phyloP scores from a whole-genome alignment of 2,888 invertebrate genomes.

The Hesperia comma region DNA sequence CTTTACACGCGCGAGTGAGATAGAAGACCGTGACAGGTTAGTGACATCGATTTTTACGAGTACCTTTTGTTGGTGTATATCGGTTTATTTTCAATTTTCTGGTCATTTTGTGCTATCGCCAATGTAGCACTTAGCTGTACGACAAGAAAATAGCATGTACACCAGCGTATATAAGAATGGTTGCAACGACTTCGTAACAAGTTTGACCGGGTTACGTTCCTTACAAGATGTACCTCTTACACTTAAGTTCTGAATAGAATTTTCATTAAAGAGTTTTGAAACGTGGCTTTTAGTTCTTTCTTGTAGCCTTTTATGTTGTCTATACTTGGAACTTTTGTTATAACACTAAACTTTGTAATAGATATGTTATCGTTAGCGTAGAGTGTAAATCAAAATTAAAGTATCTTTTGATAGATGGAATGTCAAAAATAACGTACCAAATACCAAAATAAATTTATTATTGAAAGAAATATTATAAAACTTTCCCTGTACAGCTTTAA shows the following conservation, averaged over 20 bases:
- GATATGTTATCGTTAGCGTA: too few relatives aligned
- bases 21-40: slow-evolving; percentile 31
- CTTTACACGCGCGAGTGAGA: slow-evolving; percentile 27
- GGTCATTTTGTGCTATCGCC: slow-evolving; percentile 8
- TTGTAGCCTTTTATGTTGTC: background rate
- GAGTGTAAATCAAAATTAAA: too few relatives aligned
- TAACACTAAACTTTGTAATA: too few relatives aligned
- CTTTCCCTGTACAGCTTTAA: too few relatives aligned
- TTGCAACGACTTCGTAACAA: slow-evolving; percentile 18
- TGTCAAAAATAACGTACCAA: too few relatives aligned
- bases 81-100: slow-evolving; percentile 31
- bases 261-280: slow-evolving; percentile 6
- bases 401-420: too few relatives aligned
- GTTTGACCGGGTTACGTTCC: slow-evolving; percentile 15
- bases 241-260: slow-evolving; percentile 1
- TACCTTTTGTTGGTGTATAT: slow-evolving; percentile 28
- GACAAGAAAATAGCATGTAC: background rate
- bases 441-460: too few relatives aligned
- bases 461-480: too few relatives aligned
- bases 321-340: background rate
- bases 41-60: slow-evolving; percentile 32
- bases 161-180: slow-evolving; percentile 9
- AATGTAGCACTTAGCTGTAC: background rate
- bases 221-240: slow-evolving; percentile 16
- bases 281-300: background rate